Evolutionary conservation across 1,140 invertebrate species (phyloP).

Genomic region (Wasmannia auropunctata): DNA sequence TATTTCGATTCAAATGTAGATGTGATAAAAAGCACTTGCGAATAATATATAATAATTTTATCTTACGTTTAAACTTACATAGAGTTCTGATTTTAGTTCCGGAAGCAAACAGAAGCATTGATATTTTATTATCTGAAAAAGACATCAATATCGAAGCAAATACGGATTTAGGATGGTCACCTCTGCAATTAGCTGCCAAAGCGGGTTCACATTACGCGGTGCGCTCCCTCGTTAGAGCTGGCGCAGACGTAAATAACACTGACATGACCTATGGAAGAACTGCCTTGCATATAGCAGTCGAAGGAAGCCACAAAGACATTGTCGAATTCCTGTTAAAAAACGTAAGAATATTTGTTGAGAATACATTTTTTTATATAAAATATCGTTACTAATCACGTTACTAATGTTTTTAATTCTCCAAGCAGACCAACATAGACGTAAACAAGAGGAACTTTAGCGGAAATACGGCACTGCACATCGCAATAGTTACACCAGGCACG

Average conservation of each 20-base stretch:
- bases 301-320: conserved; percentile 82
- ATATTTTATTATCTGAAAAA: conserved; percentile 69
- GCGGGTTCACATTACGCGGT: conserved; percentile 84
- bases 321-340: conserved; percentile 85
- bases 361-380: conserved; percentile 6
- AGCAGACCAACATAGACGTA: conserved; percentile 79
- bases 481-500: conserved; percentile 75
- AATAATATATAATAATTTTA: conserved; percentile 7
- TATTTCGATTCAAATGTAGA: neutral
- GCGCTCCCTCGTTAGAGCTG: conserved; percentile 82
- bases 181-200: conserved; percentile 85
- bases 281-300: conserved; percentile 86
- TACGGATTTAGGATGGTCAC: conserved; percentile 83
- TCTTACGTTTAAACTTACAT: neutral
- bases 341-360: conserved; percentile 64
- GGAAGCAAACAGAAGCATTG: conserved; percentile 71
- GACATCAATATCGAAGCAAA: conserved; percentile 67
- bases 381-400: neutral
- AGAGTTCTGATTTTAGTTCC: conserved; percentile 45
- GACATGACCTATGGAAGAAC: conserved; percentile 86
- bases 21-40: neutral
- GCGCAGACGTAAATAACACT: conserved; percentile 84
- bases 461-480: conserved; percentile 81
- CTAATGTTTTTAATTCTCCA: conserved; percentile 7
- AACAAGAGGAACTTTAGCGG: conserved; percentile 80